Evolutionary conservation across 1,140 invertebrate species (phyloP).

Genomic region (Portunus trituberculatus): DNA sequence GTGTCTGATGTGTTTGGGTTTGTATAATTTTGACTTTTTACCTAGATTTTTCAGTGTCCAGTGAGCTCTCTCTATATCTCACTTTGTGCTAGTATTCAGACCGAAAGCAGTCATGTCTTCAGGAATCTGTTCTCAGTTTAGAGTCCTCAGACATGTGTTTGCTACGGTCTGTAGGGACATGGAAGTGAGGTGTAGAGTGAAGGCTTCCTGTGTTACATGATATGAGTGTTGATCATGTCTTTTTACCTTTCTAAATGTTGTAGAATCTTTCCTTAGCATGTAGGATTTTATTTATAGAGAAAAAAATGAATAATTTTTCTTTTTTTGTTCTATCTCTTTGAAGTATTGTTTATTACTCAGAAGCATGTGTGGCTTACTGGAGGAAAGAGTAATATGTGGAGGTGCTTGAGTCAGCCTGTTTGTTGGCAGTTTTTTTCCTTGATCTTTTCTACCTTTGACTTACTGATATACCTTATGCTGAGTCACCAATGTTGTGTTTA

Average conservation of each 20-base stretch:
- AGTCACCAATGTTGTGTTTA: no score
- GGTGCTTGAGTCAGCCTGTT: no score
- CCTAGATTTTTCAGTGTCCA: conserved; percentile 52
- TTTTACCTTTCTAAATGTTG: neutral
- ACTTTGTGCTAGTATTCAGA: neutral
- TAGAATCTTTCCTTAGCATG: neutral
- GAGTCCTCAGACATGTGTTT: neutral
- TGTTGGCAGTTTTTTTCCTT: no score
- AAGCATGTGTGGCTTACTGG: neutral
- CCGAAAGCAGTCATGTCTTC: neutral
- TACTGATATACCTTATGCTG: no score
- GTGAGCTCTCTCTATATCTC: neutral
- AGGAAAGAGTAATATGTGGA: no score
- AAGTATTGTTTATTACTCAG: neutral
- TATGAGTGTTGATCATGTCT: neutral
- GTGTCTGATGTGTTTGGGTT: conserved; percentile 74
- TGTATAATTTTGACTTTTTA: conserved; percentile 55
- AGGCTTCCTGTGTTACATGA: neutral
- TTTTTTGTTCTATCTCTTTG: neutral
- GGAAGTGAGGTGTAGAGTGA: neutral
- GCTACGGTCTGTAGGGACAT: neutral
- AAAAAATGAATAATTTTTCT: neutral
- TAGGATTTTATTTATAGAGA: neutral
- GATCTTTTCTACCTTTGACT: no score
- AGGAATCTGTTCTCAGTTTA: neutral